Conservation (phyloP, 2,113 vertebrate genomes). For the Lates calcarifer region DNA sequence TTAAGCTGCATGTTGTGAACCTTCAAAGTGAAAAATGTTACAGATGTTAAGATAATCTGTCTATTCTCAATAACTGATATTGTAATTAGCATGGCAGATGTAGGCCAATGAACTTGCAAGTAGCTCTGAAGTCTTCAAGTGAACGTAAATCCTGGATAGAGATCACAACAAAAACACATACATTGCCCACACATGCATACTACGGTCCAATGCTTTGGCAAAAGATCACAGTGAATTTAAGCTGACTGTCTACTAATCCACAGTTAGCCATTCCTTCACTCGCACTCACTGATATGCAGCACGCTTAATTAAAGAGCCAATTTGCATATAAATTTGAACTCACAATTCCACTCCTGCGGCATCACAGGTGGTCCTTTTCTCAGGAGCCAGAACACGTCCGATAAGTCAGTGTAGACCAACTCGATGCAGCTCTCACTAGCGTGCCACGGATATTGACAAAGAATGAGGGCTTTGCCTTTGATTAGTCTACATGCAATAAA, state of each 20-base stretch:
- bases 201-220: conserved; percentile 44
- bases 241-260: conserved; percentile 47
- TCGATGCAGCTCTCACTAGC: conserved; percentile 5
- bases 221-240: conserved; percentile 47
- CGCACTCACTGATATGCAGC: conserved; percentile 44
- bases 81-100: conserved; percentile 39
- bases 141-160: conserved; percentile 35
- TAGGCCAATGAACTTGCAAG: background rate
- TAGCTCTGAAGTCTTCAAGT: conserved; percentile 26
- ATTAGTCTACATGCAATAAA: conserved; percentile 44
- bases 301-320: conserved; percentile 69
- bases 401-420: conserved; percentile 9
- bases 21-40: background rate
- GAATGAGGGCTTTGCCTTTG: conserved; percentile 47
- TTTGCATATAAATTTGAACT: conserved; percentile 78
- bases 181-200: conserved; percentile 1
- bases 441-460: conserved; percentile 35
- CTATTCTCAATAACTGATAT: conserved; percentile 2
- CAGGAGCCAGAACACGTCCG: conserved; percentile 29
- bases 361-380: conserved; percentile 64
- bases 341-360: conserved; percentile 39
- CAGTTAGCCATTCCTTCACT: conserved; percentile 37
- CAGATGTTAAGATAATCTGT: background rate
- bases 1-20: conserved; percentile 2
- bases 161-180: conserved; percentile 40